These are phyloP conservation scores for Pandion haliaetus DNA, from an alignment of 2,113 vertebrate genomes.

Conservation along the genomic window DNA sequence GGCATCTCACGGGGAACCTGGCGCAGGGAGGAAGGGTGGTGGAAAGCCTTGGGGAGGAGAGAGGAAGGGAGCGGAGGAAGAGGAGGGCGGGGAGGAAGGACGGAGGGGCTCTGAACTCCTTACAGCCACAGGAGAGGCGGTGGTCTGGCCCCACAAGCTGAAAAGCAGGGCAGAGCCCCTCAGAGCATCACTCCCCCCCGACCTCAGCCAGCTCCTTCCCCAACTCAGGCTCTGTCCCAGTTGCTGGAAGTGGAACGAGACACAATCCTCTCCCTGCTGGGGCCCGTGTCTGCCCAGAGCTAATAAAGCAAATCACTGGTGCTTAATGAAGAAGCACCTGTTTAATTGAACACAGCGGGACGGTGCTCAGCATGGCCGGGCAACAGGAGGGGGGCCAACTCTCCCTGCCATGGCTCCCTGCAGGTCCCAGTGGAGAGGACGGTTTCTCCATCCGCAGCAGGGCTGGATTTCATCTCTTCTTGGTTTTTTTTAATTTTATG, in stretches of 20 bases:
- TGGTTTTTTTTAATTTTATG: background rate
- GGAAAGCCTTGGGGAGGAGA: background rate
- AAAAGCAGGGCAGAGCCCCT: background rate
- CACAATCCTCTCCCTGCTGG: background rate
- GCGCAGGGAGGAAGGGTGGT: background rate
- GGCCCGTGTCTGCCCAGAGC: background rate
- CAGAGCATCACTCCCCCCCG: background rate
- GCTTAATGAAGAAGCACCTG: slow-evolving; percentile 18
- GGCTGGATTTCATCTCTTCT: background rate
- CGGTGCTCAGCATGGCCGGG: background rate
- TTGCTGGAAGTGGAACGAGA: background rate
- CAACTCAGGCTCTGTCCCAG: background rate
- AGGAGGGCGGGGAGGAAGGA: slow-evolving; percentile 18
- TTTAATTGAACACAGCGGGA: background rate
- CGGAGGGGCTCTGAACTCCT: background rate
- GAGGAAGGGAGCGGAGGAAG: background rate
- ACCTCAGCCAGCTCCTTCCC: background rate
- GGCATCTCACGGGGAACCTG: background rate
- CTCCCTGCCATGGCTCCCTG: background rate
- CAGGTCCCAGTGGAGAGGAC: background rate
- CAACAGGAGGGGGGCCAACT: fast-evolving
- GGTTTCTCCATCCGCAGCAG: background rate
- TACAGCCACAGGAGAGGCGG: background rate
- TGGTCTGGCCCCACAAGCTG: background rate
- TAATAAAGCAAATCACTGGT: background rate